A percentile compares a stretch with the other conserved stretches of the same genome.
Conservation (phyloP, 2,888 invertebrate species). For the Parthenolecanium corni region DNA sequence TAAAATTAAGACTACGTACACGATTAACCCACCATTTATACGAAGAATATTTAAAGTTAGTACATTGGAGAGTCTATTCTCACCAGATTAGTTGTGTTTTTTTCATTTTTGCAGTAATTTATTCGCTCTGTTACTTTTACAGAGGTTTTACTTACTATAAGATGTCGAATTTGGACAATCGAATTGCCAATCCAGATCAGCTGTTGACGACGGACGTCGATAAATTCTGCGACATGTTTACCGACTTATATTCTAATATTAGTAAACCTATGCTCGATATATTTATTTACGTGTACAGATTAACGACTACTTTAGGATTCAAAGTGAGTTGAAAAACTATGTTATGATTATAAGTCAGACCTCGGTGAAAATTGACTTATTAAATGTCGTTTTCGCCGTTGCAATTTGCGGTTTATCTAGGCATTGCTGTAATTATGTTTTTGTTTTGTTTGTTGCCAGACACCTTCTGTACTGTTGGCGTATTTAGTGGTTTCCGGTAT, state of each 20-base stretch:
- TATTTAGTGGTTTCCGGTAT: slow-evolving; percentile 81
- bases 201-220: slow-evolving; percentile 90
- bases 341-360: not conserved
- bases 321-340: slow-evolving; percentile 51
- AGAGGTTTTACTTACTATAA: slow-evolving; percentile 93
- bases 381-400: not conserved
- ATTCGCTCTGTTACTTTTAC: slow-evolving; percentile 27
- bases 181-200: slow-evolving; percentile 93
- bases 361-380: too few relatives aligned
- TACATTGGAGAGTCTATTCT: slow-evolving; percentile 33
- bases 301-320: slow-evolving; percentile 74
- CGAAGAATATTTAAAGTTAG: slow-evolving; percentile 83
- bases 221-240: slow-evolving; percentile 90
- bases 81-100: slow-evolving; percentile 1
- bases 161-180: slow-evolving; percentile 87
- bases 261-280: slow-evolving; percentile 94
- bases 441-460: slow-evolving; percentile 45
- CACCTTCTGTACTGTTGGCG: slow-evolving; percentile 75
- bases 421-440: not conserved
- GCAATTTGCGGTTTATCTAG: not conserved
- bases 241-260: slow-evolving; percentile 91
- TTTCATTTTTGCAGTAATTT: not conserved
- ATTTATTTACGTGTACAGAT: slow-evolving; percentile 78
- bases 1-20: slow-evolving; percentile 80
- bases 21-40: slow-evolving; percentile 78